These are phyloP conservation scores for Caenorhabditis brenneri DNA, from an alignment of 1,140 invertebrate species.

Conservation along the genomic window DNA sequence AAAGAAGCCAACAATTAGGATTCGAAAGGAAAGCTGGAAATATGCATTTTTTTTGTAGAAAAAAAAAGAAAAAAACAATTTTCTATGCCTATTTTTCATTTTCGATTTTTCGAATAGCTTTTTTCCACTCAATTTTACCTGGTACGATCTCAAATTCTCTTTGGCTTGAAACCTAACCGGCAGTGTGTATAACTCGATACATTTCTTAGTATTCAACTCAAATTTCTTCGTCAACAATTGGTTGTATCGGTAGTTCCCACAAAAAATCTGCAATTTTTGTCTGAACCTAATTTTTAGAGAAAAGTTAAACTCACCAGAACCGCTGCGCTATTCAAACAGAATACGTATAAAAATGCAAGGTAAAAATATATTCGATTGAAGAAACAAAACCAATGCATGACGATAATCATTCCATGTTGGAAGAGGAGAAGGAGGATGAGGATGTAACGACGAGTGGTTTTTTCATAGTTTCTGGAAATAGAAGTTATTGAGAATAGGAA, in stretches of 20 bases:
- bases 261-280: not conserved
- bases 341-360: not conserved
- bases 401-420: not conserved
- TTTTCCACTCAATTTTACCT: not conserved
- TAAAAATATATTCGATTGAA: not conserved
- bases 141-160: not conserved
- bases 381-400: slow-evolving; percentile 1
- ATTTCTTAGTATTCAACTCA: not conserved
- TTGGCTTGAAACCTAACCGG: not conserved
- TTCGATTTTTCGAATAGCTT: no score
- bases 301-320: not conserved
- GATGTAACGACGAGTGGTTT: not conserved
- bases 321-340: not conserved
- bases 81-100: no score
- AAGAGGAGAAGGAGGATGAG: not conserved
- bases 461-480: not conserved
- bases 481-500: not conserved
- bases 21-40: not conserved
- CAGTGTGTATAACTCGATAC: not conserved
- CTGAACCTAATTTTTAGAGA: no score
- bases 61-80: no score
- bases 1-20: not conserved
- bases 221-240: not conserved
- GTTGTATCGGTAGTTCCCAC: not conserved
- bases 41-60: not conserved